Evolutionary conservation across 2,888 invertebrate species (phyloP).

Genomic region (Diplazon laetatorius): DNA sequence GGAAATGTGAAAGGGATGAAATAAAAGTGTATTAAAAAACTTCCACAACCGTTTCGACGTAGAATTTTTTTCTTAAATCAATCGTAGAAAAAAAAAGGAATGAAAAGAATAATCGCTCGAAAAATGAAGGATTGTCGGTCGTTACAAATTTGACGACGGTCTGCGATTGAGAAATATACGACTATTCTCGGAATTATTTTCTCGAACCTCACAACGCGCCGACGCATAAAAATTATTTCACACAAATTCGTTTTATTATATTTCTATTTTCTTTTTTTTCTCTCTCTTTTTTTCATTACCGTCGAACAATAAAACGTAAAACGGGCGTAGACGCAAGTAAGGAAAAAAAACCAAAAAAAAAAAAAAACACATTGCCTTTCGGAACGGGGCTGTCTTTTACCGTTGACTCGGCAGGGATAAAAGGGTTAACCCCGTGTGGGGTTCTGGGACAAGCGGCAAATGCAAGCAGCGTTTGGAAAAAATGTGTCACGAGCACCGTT

Average conservation of each 20-base stretch:
- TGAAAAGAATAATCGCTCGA: background rate
- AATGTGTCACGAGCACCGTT: constrained; percentile 65
- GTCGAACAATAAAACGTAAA: background rate
- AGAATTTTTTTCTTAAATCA: background rate
- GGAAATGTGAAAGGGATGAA: constrained; percentile 21
- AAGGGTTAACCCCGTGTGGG: constrained; percentile 46
- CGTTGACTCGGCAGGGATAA: constrained; percentile 46
- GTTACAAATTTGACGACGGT: background rate
- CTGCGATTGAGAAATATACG: constrained; percentile 6
- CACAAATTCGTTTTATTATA: background rate
- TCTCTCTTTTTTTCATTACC: background rate
- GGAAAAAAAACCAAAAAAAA: constrained; percentile 17
- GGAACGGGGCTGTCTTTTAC: constrained; percentile 27
- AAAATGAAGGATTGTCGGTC: background rate
- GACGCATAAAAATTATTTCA: background rate
- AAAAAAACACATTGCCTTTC: background rate
- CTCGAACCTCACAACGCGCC: background rate
- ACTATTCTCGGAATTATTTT: constrained; percentile 1
- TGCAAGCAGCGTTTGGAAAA: constrained; percentile 43
- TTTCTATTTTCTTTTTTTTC: no score
- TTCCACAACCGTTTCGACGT: background rate
- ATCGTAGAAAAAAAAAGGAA: background rate
- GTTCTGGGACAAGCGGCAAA: constrained; percentile 45
- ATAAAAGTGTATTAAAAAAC: background rate
- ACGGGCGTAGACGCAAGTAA: background rate